A percentile compares a stretch with the other conserved stretches of the same genome.
phyloP scores from a whole-genome alignment of 2,888 invertebrate species.

The Eupithecia abbreviata region DNA sequence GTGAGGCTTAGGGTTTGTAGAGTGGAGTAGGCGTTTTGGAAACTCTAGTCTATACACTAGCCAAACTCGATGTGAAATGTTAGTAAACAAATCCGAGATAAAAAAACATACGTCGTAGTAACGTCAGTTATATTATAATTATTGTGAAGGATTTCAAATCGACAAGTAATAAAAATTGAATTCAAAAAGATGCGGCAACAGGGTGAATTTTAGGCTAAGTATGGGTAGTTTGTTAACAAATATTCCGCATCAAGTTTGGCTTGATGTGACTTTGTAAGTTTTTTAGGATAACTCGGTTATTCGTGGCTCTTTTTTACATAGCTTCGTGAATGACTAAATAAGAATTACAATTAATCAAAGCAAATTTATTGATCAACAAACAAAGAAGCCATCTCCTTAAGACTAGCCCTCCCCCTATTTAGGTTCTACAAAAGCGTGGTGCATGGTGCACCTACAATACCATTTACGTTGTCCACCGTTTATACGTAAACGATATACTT shows the following conservation, averaged over 20 bases:
- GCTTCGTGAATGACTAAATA: not conserved
- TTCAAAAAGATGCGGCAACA: too few relatives aligned
- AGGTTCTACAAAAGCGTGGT: conserved; percentile 75
- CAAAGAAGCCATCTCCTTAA: conserved; percentile 56
- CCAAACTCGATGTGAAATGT: too few relatives aligned
- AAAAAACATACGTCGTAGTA: too few relatives aligned
- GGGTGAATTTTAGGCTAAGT: too few relatives aligned
- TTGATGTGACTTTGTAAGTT: not conserved
- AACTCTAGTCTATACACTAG: too few relatives aligned
- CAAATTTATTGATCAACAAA: not conserved
- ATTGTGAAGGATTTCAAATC: too few relatives aligned
- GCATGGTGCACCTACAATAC: conserved; percentile 78
- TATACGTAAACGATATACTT: conserved; percentile 62
- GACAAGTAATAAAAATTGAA: too few relatives aligned
- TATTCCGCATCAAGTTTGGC: too few relatives aligned
- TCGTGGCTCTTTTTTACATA: not conserved
- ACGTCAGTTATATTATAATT: too few relatives aligned
- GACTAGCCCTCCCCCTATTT: conserved; percentile 59
- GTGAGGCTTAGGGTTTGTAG: conserved; percentile 51
- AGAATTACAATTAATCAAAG: not conserved
- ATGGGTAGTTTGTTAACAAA: too few relatives aligned
- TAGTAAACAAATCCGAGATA: too few relatives aligned
- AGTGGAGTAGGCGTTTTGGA: conserved; percentile 55
- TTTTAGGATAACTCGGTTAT: not conserved
- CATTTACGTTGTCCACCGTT: conserved; percentile 73